Evolutionary conservation across 1,140 invertebrate genomes (phyloP), one percentile per base, ranked within the genome.

Genomic region (Armadillidium nasatum): DNA sequence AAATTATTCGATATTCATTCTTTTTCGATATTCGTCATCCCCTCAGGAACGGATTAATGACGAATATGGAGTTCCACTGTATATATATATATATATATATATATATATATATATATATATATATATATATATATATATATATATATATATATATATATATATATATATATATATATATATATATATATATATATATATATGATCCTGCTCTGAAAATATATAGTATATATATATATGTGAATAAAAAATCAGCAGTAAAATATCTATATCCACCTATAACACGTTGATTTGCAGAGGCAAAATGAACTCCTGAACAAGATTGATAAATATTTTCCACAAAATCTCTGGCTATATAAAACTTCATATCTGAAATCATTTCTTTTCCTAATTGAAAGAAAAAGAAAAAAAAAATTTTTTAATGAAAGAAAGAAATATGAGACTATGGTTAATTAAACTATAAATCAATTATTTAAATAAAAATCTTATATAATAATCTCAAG

Each of bases 291-390:
- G 79, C 76, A 23, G 79, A 78, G 0, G 93, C 92, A 72, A 92
- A 88, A 60, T 90, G 90, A 72, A 96, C 94, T 86, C 92, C 89
- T 78, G 88, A 89, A 83, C 94, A 97, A 0, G 94, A 95, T 78
- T 91, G 87, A 82, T 89, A 97, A 6, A 92, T 89, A 11, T 88
- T 89, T 68, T 91, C 84, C 23, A 91, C 86, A 84, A 92, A 96
- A 7, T 87, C 81, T 68, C 89, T 85, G 11, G 87, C 83, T 0
- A 93, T 76, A 67, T 86, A 85, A 79, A 88, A 90, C 71, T 88
- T 83, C 10, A 92, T 84, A 81, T 86, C 84, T 50, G 83, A 81
- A 0, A 92, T 72, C 77, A 80, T 78, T 19, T 76, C 15, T 54
- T 74, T 7, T 11, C 74, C 77, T 81, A 23, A 19, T 2, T 23